Evolutionary conservation across 2,888 invertebrate species (phyloP), one percentile per base, ranked within the genome.

Genomic region (Cephus pulcher): DNA sequence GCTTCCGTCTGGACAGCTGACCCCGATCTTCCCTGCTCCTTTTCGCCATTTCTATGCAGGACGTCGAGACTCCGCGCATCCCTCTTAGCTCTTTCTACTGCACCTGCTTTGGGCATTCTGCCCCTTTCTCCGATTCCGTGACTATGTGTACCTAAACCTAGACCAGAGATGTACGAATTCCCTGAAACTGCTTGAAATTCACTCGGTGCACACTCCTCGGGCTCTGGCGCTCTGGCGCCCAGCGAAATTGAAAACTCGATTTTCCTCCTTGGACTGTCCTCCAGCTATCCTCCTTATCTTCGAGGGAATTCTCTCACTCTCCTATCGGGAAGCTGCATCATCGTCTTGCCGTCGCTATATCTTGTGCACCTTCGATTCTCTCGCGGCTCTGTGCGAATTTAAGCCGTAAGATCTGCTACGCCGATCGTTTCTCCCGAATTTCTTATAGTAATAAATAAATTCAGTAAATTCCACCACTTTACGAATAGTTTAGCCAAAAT

Each of bases 231-330:
- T 34, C 81, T 81, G 79, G 75, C 78, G 78, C 70, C 40, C 75
- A 84, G 84, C 83, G 84, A 88, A 89, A 91, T 89, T 88, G 88
- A 88, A 90, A 90, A 90, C 88, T 88, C 86, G 88, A 90, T 89
- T 89, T 85, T 80, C 75, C 76, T 82, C 76, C 80, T 85, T 85
- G 84, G 86, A 84, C 85, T 83, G 56, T 56, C 56, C 56, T 56
- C 56, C 9, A 23, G 23, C 34, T 11, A 34, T 35, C 35, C 56
- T 56, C 56, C 56, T 37, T 34, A 35, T 34, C 81, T 79, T 80
- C 79, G 80, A 81, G 79, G 79, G 78, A 83, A 56, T 56, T 56
- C 56, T 23, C 23, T 56, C 23, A 23, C 71, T 32, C 32, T 34
- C 23, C 23, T 23, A 56, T 56, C 56, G 0, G 9, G 56, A 56